Evolutionary conservation across 2,888 invertebrate genomes (phyloP).

Genomic region (Notodonta ziczac): DNA sequence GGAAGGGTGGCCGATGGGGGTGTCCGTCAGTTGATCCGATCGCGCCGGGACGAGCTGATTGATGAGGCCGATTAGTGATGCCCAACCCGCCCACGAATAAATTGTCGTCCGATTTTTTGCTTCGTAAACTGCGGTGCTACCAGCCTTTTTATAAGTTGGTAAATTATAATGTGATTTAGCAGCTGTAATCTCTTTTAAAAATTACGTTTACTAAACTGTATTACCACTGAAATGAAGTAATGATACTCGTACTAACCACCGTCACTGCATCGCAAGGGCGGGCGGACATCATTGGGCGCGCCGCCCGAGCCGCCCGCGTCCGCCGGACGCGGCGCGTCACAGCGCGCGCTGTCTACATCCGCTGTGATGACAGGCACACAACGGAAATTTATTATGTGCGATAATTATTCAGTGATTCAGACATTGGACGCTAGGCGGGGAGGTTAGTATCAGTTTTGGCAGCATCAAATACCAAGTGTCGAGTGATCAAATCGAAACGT

Average conservation of each 20-base stretch:
- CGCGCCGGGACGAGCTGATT: conserved; percentile 74
- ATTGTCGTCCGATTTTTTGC: conserved; percentile 79
- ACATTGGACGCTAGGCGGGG: no score
- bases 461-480: no score
- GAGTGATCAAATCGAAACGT: no score
- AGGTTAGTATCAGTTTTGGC: no score
- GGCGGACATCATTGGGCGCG: background rate
- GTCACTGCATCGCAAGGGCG: conserved; percentile 34
- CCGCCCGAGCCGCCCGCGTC: background rate
- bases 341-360: background rate
- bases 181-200: background rate
- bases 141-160: conserved; percentile 47
- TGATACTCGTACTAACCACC: conserved; percentile 44
- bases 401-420: no score
- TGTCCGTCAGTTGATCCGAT: conserved; percentile 80
- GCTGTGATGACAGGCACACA: background rate
- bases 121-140: conserved; percentile 62
- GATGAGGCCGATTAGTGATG: conserved; percentile 84
- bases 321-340: background rate
- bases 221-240: background rate
- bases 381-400: background rate
- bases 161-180: conserved; percentile 3
- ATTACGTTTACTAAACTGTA: background rate
- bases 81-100: conserved; percentile 79
- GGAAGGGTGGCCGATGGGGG: conserved; percentile 31